Conservation (phyloP, 2,797 vertebrate genomes). For the Sebastes hubbsi region DNA sequence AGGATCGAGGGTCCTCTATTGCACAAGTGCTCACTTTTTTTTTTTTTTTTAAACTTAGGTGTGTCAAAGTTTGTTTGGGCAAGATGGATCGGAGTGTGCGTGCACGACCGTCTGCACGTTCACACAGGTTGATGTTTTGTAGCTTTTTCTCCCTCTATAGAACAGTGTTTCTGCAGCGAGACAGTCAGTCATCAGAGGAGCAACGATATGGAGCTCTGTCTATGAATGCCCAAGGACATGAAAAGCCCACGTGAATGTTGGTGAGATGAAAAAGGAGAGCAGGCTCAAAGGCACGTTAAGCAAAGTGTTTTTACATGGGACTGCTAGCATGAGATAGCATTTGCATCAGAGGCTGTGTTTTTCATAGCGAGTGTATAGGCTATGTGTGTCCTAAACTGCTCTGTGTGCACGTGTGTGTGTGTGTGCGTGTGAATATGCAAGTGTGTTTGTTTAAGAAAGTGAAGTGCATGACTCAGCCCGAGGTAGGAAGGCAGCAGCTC, state of each 20-base stretch:
- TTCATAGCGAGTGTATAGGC: constrained; percentile 12
- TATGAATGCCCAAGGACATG: constrained; percentile 17
- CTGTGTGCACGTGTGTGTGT: constrained; percentile 10
- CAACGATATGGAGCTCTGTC: constrained; percentile 4
- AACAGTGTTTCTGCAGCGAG: constrained; percentile 1
- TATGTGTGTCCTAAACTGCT: background rate
- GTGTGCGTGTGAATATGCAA: constrained; percentile 46
- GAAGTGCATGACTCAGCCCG: constrained; percentile 66
- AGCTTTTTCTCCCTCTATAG: background rate
- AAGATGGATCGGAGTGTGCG: constrained; percentile 7
- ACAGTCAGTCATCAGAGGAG: background rate
- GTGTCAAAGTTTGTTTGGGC: constrained; percentile 32
- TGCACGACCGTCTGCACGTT: constrained; percentile 9
- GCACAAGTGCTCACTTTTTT: constrained; percentile 7
- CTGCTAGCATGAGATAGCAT: constrained; percentile 18
- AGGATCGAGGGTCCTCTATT: background rate
- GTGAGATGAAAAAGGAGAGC: constrained; percentile 3
- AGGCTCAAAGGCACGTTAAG: constrained; percentile 6
- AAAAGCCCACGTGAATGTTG: constrained; percentile 14
- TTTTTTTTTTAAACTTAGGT: background rate
- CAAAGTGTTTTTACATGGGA: constrained; percentile 32
- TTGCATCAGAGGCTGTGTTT: constrained; percentile 37
- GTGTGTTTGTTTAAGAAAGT: constrained; percentile 63
- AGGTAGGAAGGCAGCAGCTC: constrained; percentile 68
- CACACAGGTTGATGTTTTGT: constrained; percentile 20